These are phyloP conservation scores for Galemys pyrenaicus DNA, from an alignment of 2,113 vertebrate genomes.

Conservation along the genomic window DNA sequence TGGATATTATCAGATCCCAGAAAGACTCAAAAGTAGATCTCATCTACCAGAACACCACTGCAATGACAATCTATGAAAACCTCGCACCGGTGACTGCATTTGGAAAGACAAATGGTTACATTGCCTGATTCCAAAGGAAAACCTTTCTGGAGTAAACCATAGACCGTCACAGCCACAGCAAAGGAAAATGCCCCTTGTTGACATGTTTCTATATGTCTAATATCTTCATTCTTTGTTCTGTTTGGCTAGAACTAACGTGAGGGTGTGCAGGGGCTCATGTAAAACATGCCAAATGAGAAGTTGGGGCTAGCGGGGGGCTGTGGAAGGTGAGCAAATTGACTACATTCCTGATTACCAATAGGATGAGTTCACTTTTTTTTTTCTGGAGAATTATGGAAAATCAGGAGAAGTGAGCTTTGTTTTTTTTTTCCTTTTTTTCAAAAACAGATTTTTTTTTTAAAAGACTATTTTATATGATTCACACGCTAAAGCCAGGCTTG, in stretches of 20 bases:
- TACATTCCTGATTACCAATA: conserved; percentile 66
- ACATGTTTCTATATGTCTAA: conserved; percentile 62
- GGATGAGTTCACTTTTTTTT: conserved; percentile 74
- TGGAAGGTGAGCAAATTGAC: neutral
- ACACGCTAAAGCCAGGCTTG: conserved; percentile 81
- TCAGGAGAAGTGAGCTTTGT: conserved; percentile 75
- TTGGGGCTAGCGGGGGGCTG: conserved; percentile 62
- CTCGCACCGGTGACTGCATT: conserved; percentile 78
- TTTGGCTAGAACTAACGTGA: conserved; percentile 60
- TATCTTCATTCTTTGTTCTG: conserved; percentile 72
- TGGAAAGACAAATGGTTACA: conserved; percentile 86
- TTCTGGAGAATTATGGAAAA: conserved; percentile 79
- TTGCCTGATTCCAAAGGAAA: conserved; percentile 71
- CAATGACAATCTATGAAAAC: conserved; percentile 94
- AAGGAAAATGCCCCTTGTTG: conserved; percentile 58
- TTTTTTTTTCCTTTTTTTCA: conserved; percentile 78
- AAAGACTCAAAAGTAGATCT: conserved; percentile 92
- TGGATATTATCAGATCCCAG: conserved; percentile 94
- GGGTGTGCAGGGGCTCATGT: conserved; percentile 24
- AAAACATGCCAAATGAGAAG: neutral
- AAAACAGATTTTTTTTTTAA: conserved; percentile 73
- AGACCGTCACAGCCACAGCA: neutral
- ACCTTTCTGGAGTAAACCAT: conserved; percentile 3
- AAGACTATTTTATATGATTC: conserved; percentile 82
- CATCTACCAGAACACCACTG: conserved; percentile 94